These are phyloP conservation scores for Lepidocolaptes lacrymiger DNA, from an alignment of 2,797 vertebrate species.

Conservation along the genomic window DNA sequence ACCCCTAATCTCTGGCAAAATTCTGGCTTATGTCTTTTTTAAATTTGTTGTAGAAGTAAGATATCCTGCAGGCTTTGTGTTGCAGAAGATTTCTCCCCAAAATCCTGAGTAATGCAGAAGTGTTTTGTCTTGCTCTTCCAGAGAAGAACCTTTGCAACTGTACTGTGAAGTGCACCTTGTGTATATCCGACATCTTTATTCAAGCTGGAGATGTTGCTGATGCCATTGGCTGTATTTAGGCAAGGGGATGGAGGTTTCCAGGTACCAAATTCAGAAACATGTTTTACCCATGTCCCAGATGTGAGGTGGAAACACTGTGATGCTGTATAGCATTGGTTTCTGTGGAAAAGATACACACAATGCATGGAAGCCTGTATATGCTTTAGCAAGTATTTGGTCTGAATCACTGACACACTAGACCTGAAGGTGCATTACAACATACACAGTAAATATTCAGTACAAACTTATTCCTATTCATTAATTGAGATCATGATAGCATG, in stretches of 20 bases:
- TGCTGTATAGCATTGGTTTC: accelerated
- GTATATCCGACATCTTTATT: accelerated
- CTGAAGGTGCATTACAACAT: neutral
- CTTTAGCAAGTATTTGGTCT: neutral
- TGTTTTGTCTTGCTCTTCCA: neutral
- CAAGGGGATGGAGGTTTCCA: neutral
- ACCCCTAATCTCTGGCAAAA: neutral
- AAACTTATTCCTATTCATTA: neutral
- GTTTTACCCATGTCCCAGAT: accelerated
- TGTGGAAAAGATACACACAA: neutral
- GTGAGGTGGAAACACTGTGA: neutral
- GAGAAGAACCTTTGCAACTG: neutral
- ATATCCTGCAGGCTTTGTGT: neutral
- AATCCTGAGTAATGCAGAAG: neutral
- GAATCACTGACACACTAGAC: neutral
- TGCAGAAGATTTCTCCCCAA: neutral
- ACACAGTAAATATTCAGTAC: neutral
- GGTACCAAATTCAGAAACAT: neutral
- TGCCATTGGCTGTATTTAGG: neutral
- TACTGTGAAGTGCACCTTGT: accelerated
- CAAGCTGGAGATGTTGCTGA: neutral
- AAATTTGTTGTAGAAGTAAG: neutral
- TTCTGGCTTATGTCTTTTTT: neutral
- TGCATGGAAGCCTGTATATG: neutral
- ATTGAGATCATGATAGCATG: neutral